Conservation (phyloP, 2,113 vertebrate genomes). For the Podarcis raffonei region DNA sequence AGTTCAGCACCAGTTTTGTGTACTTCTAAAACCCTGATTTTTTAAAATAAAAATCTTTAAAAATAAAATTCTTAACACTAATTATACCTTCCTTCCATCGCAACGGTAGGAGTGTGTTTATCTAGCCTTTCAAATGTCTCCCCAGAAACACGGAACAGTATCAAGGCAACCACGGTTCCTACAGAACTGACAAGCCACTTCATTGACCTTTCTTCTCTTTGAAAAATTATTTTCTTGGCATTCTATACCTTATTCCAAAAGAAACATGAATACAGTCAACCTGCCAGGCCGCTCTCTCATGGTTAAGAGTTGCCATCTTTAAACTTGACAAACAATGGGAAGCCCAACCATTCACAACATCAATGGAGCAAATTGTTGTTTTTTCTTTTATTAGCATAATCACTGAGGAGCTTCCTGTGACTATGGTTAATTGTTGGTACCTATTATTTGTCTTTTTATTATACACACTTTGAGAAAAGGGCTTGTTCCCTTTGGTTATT, state of each 20-base stretch:
- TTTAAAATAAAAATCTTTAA: neutral
- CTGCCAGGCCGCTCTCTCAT: neutral
- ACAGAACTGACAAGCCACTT: too few species aligned
- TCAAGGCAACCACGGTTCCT: too few species aligned
- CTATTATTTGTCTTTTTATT: neutral
- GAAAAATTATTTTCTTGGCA: neutral
- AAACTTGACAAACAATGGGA: neutral
- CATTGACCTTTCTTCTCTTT: too few species aligned
- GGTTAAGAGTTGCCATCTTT: neutral
- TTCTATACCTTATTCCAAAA: neutral
- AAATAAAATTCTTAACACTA: neutral
- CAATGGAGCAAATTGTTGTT: neutral
- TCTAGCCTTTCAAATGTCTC: too few species aligned
- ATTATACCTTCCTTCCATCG: neutral
- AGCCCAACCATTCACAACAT: neutral
- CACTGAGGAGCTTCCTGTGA: neutral
- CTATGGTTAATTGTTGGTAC: neutral
- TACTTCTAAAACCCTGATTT: neutral
- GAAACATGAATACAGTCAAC: neutral
- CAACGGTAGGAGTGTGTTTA: too few species aligned
- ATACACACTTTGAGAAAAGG: neutral
- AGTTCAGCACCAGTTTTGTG: neutral
- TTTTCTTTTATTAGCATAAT: neutral
- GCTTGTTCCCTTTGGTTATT: neutral
- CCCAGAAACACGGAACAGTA: too few species aligned